A percentile compares a stretch with the other conserved stretches of the same genome.
These are phyloP conservation scores for Chrysina gloriosa DNA, from an alignment of 2,888 invertebrate species.

Conservation along the genomic window DNA sequence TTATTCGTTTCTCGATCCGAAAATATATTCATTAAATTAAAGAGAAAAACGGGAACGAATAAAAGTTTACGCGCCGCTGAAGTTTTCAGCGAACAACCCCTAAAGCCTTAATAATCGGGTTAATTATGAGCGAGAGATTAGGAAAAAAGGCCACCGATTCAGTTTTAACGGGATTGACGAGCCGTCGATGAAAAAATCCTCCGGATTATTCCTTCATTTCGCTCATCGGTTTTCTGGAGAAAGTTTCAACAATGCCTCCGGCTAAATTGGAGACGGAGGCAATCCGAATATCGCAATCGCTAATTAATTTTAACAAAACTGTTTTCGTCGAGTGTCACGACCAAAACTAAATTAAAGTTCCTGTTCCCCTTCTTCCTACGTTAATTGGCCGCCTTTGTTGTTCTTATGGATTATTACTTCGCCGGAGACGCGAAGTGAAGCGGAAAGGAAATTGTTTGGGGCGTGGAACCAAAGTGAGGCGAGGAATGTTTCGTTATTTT, in stretches of 20 bases:
- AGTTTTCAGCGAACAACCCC: slow-evolving; percentile 13
- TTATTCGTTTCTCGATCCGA: neutral
- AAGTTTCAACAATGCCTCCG: slow-evolving; percentile 6
- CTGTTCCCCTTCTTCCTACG: neutral
- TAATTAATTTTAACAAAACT: slow-evolving; percentile 17
- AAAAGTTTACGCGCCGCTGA: slow-evolving; percentile 5
- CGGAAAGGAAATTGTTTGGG: too few species aligned
- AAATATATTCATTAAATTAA: slow-evolving; percentile 18
- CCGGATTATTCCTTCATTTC: neutral
- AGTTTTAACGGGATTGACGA: neutral
- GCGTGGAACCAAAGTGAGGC: too few species aligned
- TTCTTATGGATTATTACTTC: too few species aligned
- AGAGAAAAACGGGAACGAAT: neutral
- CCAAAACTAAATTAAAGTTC: slow-evolving; percentile 8
- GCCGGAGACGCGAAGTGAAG: too few species aligned
- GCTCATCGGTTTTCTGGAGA: neutral
- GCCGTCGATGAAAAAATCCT: neutral
- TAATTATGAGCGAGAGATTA: slow-evolving; percentile 18
- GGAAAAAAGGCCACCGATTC: slow-evolving; percentile 10
- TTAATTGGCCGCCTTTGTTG: slow-evolving; percentile 12
- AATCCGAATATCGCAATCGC: neutral
- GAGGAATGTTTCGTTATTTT: too few species aligned
- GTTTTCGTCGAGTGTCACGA: neutral
- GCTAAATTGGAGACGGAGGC: neutral
- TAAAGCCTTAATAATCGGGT: slow-evolving; percentile 26